Percentiles rank a stretch among this genome's conserved stretches.
These are phyloP conservation scores for Protaetia brevitarsis DNA, from an alignment of 1,140 invertebrate species.

Conservation along the genomic window DNA sequence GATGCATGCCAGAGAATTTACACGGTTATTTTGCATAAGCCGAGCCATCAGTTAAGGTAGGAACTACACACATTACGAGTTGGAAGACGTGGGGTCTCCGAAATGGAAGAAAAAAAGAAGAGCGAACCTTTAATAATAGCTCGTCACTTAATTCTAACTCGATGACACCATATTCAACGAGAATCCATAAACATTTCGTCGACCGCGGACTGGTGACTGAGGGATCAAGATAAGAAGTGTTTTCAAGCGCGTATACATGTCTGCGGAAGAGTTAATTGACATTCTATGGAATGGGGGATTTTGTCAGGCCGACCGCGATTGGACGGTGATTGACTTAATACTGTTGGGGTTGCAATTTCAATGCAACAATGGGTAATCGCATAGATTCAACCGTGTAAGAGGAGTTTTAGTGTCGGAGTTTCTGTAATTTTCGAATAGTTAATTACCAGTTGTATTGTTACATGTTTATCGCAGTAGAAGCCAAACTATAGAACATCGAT, in stretches of 20 bases:
- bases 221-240: slow-evolving; percentile 47
- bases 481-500: too few species aligned
- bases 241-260: slow-evolving; percentile 47
- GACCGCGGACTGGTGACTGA: slow-evolving; percentile 38
- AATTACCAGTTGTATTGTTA: too few species aligned
- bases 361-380: slow-evolving; percentile 48
- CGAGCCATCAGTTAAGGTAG: neutral
- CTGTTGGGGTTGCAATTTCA: slow-evolving; percentile 45
- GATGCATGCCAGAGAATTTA: neutral
- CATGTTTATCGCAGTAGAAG: too few species aligned
- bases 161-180: slow-evolving; percentile 27
- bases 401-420: too few species aligned
- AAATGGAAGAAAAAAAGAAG: neutral
- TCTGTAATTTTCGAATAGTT: too few species aligned
- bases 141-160: slow-evolving; percentile 23
- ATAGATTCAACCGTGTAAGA: too few species aligned
- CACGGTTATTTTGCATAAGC: neutral
- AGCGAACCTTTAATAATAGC: slow-evolving; percentile 14
- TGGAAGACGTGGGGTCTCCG: neutral
- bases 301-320: slow-evolving; percentile 42
- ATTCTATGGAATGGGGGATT: slow-evolving; percentile 47
- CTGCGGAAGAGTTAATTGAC: slow-evolving; percentile 47
- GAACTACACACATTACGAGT: too few species aligned
- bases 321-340: slow-evolving; percentile 48
- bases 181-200: slow-evolving; percentile 46